These are phyloP conservation scores for Numenius arquata DNA, from an alignment of 2,113 vertebrate species.

Conservation along the genomic window DNA sequence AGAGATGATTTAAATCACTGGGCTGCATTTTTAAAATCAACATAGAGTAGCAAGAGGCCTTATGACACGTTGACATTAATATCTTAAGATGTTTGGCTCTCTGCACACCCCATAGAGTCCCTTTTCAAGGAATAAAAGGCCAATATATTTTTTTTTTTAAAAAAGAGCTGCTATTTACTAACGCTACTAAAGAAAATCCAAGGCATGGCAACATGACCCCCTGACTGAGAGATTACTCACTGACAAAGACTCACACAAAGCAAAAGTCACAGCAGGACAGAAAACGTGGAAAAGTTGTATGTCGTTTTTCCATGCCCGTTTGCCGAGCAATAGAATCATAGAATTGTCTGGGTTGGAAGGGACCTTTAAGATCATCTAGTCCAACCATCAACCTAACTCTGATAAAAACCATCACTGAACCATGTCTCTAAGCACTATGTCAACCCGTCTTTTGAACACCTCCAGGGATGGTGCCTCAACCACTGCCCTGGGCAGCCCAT, in stretches of 20 bases:
- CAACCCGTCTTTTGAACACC: no score
- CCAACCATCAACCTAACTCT: no score
- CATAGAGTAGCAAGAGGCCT: not conserved
- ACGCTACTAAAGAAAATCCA: not conserved
- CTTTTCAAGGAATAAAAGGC: not conserved
- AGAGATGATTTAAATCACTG: not conserved
- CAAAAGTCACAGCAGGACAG: not conserved
- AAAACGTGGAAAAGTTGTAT: not conserved
- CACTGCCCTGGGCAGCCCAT: no score
- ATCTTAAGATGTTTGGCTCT: not conserved
- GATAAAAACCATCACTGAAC: no score
- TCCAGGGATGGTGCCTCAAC: no score
- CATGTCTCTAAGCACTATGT: no score
- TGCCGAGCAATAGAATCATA: not conserved
- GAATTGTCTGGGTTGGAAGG: no score
- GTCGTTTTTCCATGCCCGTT: not conserved
- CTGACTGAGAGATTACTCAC: not conserved
- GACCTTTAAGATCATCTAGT: no score
- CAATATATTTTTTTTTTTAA: not conserved
- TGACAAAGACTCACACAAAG: not conserved
- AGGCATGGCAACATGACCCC: not conserved
- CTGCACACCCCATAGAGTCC: not conserved
- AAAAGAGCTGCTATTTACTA: not conserved
- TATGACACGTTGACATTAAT: not conserved
- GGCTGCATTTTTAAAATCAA: not conserved